These are phyloP conservation scores for Cottus gobio DNA, from an alignment of 2,113 vertebrate genomes.

Conservation along the genomic window DNA sequence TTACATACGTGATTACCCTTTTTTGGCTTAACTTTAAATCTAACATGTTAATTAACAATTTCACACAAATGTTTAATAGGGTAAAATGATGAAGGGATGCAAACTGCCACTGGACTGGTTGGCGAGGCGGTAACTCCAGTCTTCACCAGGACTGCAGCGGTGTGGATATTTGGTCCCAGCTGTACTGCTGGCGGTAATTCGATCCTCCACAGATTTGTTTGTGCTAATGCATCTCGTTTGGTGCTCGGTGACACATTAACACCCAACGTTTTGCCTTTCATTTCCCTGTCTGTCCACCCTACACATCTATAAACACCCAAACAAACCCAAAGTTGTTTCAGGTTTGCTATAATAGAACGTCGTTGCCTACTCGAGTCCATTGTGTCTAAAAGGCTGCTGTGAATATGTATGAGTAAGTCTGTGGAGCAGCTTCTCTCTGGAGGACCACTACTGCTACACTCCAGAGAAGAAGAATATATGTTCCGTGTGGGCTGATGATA, in stretches of 20 bases:
- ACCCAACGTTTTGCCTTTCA: slow-evolving; percentile 23
- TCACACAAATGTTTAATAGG: neutral
- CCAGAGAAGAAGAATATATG: neutral
- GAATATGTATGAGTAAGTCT: slow-evolving; percentile 18
- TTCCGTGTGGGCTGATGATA: neutral
- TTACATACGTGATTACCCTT: no score
- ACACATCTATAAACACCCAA: slow-evolving; percentile 17
- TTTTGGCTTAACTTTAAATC: neutral
- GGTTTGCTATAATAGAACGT: slow-evolving; percentile 6
- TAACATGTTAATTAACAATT: neutral
- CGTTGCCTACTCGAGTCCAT: slow-evolving; percentile 23
- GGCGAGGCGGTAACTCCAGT: neutral
- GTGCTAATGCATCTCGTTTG: slow-evolving; percentile 40
- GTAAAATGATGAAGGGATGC: neutral
- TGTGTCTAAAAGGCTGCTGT: slow-evolving; percentile 24
- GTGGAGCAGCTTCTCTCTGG: slow-evolving; percentile 12
- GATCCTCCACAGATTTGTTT: slow-evolving; percentile 10
- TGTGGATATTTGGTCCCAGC: slow-evolving; percentile 6
- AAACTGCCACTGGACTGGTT: neutral
- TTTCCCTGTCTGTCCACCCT: slow-evolving; percentile 31
- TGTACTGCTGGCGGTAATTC: slow-evolving; percentile 12
- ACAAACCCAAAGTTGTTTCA: slow-evolving; percentile 11
- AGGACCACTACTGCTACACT: neutral
- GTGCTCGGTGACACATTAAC: slow-evolving; percentile 19
- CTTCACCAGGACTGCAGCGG: neutral